Evolutionary conservation across 2,888 invertebrate genomes (phyloP).

Genomic region (Ophion costatus): DNA sequence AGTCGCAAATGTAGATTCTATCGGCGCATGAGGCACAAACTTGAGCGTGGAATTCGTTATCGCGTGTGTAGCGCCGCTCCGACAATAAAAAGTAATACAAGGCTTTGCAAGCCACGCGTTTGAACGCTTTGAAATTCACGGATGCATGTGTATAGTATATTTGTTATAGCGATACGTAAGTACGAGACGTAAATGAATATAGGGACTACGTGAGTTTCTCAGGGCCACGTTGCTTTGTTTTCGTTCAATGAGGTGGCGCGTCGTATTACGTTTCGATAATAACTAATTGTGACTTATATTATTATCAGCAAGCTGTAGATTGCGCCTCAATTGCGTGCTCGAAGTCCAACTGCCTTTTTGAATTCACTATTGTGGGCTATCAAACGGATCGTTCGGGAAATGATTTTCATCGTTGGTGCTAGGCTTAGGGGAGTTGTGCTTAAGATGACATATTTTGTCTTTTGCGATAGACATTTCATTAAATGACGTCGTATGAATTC

Average conservation of each 20-base stretch:
- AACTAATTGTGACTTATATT: background rate
- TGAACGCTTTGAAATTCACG: conserved; percentile 22
- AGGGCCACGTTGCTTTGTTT: conserved; percentile 31
- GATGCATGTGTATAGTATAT: background rate
- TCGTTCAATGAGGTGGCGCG: conserved; percentile 4
- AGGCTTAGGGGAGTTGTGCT: too few species aligned
- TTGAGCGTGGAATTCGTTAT: conserved; percentile 51
- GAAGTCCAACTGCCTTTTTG: background rate
- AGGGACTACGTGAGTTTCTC: conserved; percentile 9
- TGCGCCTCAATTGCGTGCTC: background rate
- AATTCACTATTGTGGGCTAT: background rate
- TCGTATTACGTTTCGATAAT: background rate
- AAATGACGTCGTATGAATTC: too few species aligned
- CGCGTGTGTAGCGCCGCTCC: conserved; percentile 24
- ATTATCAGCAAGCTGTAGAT: background rate
- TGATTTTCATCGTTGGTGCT: background rate
- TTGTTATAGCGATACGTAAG: background rate
- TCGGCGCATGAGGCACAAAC: conserved; percentile 33
- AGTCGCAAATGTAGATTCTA: conserved; percentile 55
- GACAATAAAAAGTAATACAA: conserved; percentile 34
- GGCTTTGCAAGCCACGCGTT: conserved; percentile 11
- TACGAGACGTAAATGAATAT: conserved; percentile 5
- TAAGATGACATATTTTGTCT: too few species aligned
- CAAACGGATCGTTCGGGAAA: background rate
- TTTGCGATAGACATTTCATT: too few species aligned